Evolutionary conservation across 2,113 vertebrate species (phyloP).

Genomic region (Peromyscus californicus): DNA sequence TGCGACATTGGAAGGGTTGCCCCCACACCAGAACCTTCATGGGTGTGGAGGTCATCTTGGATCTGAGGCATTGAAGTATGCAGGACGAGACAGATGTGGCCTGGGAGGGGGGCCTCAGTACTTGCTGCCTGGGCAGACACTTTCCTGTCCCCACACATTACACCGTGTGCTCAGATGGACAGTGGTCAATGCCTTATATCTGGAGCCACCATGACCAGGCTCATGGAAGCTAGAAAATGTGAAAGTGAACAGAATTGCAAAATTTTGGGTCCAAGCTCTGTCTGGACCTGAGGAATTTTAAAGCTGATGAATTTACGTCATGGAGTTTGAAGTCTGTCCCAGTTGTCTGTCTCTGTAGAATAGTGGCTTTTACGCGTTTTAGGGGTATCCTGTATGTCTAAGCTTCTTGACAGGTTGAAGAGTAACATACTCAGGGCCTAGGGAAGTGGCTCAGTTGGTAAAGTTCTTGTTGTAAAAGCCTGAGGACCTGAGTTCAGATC

Average conservation of each 20-base stretch:
- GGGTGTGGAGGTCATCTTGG: rapidly evolving
- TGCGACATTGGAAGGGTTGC: rapidly evolving
- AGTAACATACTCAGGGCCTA: background rate
- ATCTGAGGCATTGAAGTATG: background rate
- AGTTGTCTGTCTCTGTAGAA: background rate
- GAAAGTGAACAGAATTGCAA: background rate
- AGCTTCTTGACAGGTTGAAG: background rate
- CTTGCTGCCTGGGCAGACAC: background rate
- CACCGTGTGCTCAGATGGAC: background rate
- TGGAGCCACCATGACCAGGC: rapidly evolving
- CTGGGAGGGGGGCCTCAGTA: background rate
- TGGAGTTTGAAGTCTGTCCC: background rate
- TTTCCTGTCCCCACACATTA: background rate
- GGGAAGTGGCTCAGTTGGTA: background rate
- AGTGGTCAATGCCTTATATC: background rate
- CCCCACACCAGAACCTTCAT: background rate
- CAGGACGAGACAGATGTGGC: background rate
- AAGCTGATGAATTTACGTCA: background rate
- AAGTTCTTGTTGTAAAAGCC: background rate
- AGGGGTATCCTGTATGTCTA: background rate
- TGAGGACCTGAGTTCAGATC: background rate
- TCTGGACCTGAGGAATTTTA: background rate
- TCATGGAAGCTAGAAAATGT: rapidly evolving
- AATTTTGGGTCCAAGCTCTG: rapidly evolving
- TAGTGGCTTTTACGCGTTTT: rapidly evolving